Conservation (phyloP, 2,797 vertebrate species). For the Brachyrhaphis roseni region DNA sequence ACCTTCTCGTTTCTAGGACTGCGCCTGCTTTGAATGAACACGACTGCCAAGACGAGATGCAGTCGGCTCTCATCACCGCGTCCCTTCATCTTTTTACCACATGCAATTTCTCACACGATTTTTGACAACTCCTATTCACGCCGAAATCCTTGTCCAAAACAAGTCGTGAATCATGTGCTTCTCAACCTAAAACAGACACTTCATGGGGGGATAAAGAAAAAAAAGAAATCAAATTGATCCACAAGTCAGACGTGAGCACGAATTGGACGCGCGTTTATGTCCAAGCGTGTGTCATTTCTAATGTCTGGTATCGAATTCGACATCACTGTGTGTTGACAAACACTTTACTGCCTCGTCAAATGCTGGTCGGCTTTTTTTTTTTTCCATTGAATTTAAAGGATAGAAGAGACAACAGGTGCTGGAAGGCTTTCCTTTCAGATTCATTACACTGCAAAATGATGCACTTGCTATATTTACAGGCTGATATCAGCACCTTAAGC, state of each 20-base stretch:
- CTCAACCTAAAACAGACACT: slow-evolving; percentile 14
- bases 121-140: slow-evolving; percentile 38
- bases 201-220: slow-evolving; percentile 45
- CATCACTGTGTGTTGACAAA: slow-evolving; percentile 79
- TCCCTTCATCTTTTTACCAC: slow-evolving; percentile 11
- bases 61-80: slow-evolving; percentile 9
- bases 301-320: slow-evolving; percentile 58
- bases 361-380: slow-evolving; percentile 65
- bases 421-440: slow-evolving; percentile 73
- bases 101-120: slow-evolving; percentile 30
- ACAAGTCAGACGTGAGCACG: slow-evolving; percentile 26
- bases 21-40: slow-evolving; percentile 21
- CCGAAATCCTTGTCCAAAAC: slow-evolving; percentile 24
- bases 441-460: slow-evolving; percentile 80
- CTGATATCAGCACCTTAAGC: slow-evolving; percentile 83
- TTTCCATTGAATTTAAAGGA: slow-evolving; percentile 70
- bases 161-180: slow-evolving; percentile 31
- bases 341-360: slow-evolving; percentile 63
- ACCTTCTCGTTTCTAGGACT: slow-evolving; percentile 26
- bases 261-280: slow-evolving; percentile 11
- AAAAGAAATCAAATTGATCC: slow-evolving; percentile 26
- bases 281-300: slow-evolving; percentile 37
- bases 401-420: slow-evolving; percentile 74
- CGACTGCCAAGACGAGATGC: slow-evolving; percentile 1
- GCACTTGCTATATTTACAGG: slow-evolving; percentile 78